These are phyloP conservation scores for Tigriopus japonicus DNA, from an alignment of 1,140 invertebrate genomes.

Conservation along the genomic window DNA sequence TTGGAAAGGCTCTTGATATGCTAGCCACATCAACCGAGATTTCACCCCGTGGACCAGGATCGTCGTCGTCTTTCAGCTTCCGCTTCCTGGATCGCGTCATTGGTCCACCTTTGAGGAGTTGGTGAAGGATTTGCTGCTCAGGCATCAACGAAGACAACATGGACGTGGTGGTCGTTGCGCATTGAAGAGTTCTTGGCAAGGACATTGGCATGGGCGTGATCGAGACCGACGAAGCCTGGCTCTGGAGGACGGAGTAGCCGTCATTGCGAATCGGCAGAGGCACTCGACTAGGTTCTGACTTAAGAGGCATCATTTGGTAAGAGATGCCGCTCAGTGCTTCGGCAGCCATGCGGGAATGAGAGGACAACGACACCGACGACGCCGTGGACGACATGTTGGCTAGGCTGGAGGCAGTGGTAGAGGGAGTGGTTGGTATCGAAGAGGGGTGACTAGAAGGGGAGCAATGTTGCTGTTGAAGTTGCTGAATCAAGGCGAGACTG, in stretches of 20 bases:
- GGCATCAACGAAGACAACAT: not conserved
- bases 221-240: not conserved
- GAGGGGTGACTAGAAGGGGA: not conserved
- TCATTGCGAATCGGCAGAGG: not conserved
- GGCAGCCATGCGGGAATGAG: not conserved
- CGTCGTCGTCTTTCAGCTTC: not conserved
- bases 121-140: not conserved
- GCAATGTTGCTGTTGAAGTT: not conserved
- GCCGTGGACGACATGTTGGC: not conserved
- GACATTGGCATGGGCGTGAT: not conserved
- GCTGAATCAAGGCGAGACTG: not conserved
- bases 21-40: too few relatives aligned
- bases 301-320: not conserved
- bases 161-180: not conserved
- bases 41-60: too few relatives aligned
- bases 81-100: constrained; percentile 11
- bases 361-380: not conserved
- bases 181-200: not conserved
- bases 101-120: not conserved
- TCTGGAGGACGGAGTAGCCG: not conserved
- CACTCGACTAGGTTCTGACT: not conserved
- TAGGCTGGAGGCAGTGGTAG: not conserved
- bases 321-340: not conserved
- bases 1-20: too few relatives aligned
- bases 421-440: not conserved